phyloP scores from a whole-genome alignment of 2,113 vertebrate species.

The Serinus canaria region DNA sequence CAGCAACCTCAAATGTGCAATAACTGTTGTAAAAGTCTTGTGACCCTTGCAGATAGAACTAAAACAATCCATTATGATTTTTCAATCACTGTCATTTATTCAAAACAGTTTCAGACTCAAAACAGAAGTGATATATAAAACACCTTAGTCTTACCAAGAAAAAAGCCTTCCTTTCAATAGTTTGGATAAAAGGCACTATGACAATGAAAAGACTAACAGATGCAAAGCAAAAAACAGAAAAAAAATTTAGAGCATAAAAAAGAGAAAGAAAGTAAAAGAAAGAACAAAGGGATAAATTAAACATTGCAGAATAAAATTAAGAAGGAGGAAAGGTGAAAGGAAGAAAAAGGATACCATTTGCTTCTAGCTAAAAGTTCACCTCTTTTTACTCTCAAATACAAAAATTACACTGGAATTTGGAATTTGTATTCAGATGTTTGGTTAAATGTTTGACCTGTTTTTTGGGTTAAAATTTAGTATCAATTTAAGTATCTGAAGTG shows the following conservation, averaged over 20 bases:
- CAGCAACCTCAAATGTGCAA: not conserved
- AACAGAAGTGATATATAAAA: not conserved
- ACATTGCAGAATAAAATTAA: not conserved
- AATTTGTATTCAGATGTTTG: not conserved
- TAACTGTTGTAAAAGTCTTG: not conserved
- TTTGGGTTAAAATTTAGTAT: not conserved
- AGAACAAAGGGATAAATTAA: not conserved
- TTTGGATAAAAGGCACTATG: not conserved
- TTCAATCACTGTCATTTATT: not conserved
- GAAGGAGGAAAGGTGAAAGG: not conserved
- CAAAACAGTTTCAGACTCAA: not conserved
- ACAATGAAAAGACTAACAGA: not conserved
- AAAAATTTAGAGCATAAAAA: not conserved
- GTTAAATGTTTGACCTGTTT: not conserved
- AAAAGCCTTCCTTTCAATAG: not conserved
- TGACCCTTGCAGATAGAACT: not conserved
- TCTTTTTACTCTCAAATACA: not conserved
- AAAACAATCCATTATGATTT: not conserved
- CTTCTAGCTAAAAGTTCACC: not conserved
- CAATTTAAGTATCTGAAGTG: not conserved
- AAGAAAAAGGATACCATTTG: not conserved
- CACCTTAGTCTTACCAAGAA: not conserved
- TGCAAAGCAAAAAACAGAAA: not conserved
- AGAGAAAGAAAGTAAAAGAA: not conserved
- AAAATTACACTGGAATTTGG: not conserved